Conservation (phyloP, 2,797 vertebrate genomes). For the Scomberomorus guttatus region DNA sequence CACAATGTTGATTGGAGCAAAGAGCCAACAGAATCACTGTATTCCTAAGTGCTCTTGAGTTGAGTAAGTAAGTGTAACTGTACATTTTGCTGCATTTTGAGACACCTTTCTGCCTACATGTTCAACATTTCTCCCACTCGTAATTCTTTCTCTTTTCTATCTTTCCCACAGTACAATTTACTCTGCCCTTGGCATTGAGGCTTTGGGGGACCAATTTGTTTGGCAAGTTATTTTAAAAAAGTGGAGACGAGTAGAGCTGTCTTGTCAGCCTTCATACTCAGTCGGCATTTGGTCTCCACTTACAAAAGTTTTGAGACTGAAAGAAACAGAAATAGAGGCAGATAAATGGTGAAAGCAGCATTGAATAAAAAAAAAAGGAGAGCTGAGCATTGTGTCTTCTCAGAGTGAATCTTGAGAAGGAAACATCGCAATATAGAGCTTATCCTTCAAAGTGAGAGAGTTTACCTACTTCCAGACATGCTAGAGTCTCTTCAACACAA, state of each 20-base stretch:
- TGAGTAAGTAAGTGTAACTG: neutral
- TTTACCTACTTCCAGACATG: conserved; percentile 23
- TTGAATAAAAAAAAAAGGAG: neutral
- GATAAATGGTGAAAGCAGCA: neutral
- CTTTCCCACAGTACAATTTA: neutral
- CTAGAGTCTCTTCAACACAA: conserved; percentile 13
- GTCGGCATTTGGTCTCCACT: conserved; percentile 9
- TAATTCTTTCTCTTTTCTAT: neutral
- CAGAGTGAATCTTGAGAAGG: conserved; percentile 9
- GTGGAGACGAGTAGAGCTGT: neutral
- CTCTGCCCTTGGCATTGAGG: conserved; percentile 6
- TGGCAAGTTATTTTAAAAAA: conserved; percentile 11
- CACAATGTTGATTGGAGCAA: neutral
- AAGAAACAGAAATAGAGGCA: neutral
- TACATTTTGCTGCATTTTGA: neutral
- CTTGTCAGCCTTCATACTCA: conserved; percentile 14
- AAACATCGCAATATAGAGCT: neutral
- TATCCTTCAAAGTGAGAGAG: conserved; percentile 46
- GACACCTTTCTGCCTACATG: neutral
- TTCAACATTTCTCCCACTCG: neutral
- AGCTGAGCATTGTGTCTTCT: conserved; percentile 8
- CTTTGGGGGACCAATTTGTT: conserved; percentile 32
- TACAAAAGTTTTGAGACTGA: neutral
- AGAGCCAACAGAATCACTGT: neutral
- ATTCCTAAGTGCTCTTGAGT: neutral